These are phyloP conservation scores for Yponomeuta plumbellus DNA, from an alignment of 2,888 invertebrate species.

Conservation along the genomic window DNA sequence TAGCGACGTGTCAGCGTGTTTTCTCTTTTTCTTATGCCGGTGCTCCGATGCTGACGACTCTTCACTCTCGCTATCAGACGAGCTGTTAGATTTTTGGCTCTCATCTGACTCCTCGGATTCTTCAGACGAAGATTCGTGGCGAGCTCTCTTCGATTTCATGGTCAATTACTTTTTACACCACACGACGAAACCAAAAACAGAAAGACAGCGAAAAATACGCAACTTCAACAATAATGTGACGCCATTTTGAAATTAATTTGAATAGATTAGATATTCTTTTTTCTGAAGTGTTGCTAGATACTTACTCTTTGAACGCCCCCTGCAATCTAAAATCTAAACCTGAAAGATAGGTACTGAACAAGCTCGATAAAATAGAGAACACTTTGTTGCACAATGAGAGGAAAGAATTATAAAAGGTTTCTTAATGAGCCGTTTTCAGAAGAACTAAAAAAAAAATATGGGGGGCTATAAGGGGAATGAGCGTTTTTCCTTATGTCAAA, in stretches of 20 bases:
- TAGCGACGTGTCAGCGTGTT: conserved; percentile 60
- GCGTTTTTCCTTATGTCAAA: too few relatives aligned
- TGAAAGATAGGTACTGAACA: too few relatives aligned
- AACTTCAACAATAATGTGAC: not conserved
- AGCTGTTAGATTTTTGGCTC: conserved; percentile 55
- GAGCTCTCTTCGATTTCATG: conserved; percentile 62
- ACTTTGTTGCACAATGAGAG: too few relatives aligned
- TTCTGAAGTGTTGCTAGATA: not conserved
- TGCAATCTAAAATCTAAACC: too few relatives aligned
- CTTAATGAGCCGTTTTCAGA: too few relatives aligned
- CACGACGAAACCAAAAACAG: not conserved
- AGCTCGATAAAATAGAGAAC: too few relatives aligned
- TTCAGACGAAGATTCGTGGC: conserved; percentile 60
- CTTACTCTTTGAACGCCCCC: too few relatives aligned
- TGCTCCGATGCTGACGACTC: conserved; percentile 56
- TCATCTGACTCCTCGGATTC: conserved; percentile 61
- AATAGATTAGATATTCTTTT: too few relatives aligned
- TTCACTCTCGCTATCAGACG: conserved; percentile 62
- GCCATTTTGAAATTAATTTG: conserved; percentile 1
- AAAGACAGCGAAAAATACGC: not conserved
- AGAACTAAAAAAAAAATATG: too few relatives aligned
- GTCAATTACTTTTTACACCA: not conserved
- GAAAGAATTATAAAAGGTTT: too few relatives aligned
- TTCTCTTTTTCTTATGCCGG: conserved; percentile 65
- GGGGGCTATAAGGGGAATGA: too few relatives aligned